Conservation (phyloP, 2,797 vertebrate genomes). For the Lutjanus campechanus region DNA sequence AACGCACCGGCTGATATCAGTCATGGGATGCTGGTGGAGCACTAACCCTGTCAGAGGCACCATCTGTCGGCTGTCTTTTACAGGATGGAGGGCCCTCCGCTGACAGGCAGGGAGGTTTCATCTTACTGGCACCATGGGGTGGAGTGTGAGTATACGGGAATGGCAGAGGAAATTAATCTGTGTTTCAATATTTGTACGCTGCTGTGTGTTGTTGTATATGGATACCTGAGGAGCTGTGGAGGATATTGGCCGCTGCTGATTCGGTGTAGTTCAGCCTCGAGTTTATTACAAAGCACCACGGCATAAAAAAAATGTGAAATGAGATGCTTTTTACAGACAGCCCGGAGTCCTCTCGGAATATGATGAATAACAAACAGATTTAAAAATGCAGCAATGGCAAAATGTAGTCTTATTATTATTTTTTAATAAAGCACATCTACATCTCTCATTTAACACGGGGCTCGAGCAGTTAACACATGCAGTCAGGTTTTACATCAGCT, state of each 20-base stretch:
- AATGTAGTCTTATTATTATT: not conserved
- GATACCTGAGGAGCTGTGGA: slow-evolving; percentile 63
- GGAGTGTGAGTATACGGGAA: slow-evolving; percentile 33
- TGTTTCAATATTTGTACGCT: slow-evolving; percentile 58
- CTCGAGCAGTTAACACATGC: slow-evolving; percentile 5
- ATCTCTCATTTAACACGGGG: slow-evolving; percentile 8
- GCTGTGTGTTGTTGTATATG: slow-evolving; percentile 52
- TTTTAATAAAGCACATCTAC: slow-evolving; percentile 29
- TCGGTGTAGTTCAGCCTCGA: slow-evolving; percentile 32
- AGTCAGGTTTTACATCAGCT: too few relatives aligned
- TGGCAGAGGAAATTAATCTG: slow-evolving; percentile 62
- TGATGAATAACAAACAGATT: slow-evolving; percentile 50
- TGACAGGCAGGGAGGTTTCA: slow-evolving; percentile 49
- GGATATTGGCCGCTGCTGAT: slow-evolving; percentile 57
- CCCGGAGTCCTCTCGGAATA: slow-evolving; percentile 38
- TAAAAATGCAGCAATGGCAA: slow-evolving; percentile 26
- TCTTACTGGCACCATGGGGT: slow-evolving; percentile 56
- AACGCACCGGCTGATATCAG: slow-evolving; percentile 38
- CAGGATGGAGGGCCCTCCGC: slow-evolving; percentile 19
- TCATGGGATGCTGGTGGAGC: slow-evolving; percentile 47
- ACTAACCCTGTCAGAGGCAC: slow-evolving; percentile 60
- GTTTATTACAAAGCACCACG: slow-evolving; percentile 52
- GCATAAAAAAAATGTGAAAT: slow-evolving; percentile 56
- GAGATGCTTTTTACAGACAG: slow-evolving; percentile 42
- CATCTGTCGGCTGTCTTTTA: slow-evolving; percentile 65